A percentile compares a stretch with the other conserved stretches of the same genome.
phyloP scores from a whole-genome alignment of 1,140 invertebrate genomes.

The Vanessa atalanta region DNA sequence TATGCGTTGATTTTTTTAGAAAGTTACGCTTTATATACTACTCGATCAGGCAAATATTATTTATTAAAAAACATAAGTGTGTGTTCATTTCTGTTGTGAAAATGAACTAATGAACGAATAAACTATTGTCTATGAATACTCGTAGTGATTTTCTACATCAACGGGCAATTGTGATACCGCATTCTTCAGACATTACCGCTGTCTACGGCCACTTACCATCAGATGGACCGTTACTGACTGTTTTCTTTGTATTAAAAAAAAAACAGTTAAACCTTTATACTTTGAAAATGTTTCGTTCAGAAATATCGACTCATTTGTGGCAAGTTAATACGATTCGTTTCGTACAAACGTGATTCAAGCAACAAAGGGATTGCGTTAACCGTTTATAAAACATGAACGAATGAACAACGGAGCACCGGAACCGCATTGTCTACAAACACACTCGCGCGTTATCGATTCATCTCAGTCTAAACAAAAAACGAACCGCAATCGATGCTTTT shows the following conservation, averaged over 20 bases:
- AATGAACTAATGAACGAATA: too few species aligned
- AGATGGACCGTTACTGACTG: too few species aligned
- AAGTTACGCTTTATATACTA: too few species aligned
- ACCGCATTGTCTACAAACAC: slow-evolving; percentile 28
- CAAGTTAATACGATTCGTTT: neutral
- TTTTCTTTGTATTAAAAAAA: neutral
- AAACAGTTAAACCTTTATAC: neutral
- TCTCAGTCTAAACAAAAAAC: slow-evolving; percentile 35
- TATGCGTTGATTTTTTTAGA: too few species aligned
- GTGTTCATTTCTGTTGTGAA: too few species aligned
- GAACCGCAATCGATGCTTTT: slow-evolving; percentile 41
- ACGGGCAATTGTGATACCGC: too few species aligned
- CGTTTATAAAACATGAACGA: neutral
- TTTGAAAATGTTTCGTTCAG: neutral
- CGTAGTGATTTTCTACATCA: too few species aligned
- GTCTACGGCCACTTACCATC: too few species aligned
- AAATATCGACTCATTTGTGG: slow-evolving; percentile 5
- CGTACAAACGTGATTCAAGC: neutral
- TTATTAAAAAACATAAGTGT: too few species aligned
- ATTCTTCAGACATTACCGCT: too few species aligned
- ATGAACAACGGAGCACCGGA: neutral
- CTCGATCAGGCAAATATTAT: too few species aligned
- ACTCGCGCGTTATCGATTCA: neutral
- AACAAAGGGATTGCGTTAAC: slow-evolving; percentile 4
- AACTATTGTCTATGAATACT: too few species aligned